Conservation (phyloP, 2,888 invertebrate genomes). For the Rhopalosiphum nymphaeae region DNA sequence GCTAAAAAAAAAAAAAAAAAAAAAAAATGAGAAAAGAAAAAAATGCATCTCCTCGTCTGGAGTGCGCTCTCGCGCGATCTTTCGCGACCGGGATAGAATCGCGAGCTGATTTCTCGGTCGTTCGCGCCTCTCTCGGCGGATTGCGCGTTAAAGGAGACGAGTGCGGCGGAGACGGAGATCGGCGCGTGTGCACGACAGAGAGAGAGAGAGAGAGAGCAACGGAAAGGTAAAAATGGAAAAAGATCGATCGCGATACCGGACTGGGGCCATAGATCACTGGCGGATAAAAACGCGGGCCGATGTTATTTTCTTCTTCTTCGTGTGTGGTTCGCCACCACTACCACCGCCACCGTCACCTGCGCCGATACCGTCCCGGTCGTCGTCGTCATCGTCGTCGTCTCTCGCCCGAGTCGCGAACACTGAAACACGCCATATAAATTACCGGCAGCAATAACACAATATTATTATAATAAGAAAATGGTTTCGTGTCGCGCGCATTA, state of each 20-base stretch:
- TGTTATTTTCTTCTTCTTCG: constrained; percentile 51
- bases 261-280: constrained; percentile 51
- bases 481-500: constrained; percentile 55
- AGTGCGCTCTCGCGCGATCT: neutral
- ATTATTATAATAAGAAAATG: constrained; percentile 18
- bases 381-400: neutral
- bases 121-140: neutral
- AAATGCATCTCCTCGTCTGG: neutral
- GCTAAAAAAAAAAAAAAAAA: neutral
- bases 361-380: neutral
- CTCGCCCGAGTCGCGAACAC: neutral
- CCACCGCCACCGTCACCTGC: neutral
- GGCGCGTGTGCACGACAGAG: neutral
- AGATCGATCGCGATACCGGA: constrained; percentile 58
- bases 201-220: neutral
- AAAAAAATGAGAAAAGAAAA: neutral
- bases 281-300: constrained; percentile 38
- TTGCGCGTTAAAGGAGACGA: neutral
- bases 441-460: constrained; percentile 50
- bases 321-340: constrained; percentile 38
- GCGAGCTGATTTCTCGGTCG: constrained; percentile 40
- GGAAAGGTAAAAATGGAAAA: neutral
- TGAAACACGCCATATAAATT: constrained; percentile 53
- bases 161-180: neutral
- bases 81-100: neutral